Conservation (phyloP, 2,113 vertebrate species). For the Cyphomyrus discorhynchus region DNA sequence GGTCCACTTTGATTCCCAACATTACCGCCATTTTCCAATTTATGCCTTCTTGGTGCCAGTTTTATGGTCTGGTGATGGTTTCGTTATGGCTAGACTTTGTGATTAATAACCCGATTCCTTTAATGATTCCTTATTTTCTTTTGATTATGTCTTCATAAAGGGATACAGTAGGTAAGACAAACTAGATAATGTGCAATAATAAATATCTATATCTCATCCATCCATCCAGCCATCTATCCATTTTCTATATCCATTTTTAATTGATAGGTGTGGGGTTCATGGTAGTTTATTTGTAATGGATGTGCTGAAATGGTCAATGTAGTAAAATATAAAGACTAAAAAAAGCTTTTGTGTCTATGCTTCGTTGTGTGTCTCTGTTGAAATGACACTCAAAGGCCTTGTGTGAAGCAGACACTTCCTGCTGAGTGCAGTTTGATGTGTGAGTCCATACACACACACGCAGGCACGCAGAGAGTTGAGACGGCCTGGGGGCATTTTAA, state of each 20-base stretch:
- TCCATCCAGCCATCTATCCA: not conserved
- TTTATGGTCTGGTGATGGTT: not conserved
- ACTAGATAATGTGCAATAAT: not conserved
- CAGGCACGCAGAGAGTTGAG: slow-evolving; percentile 32
- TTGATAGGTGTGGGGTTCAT: not conserved
- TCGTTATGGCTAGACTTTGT: slow-evolving; percentile 2
- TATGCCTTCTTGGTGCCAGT: not conserved
- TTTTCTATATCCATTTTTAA: not conserved
- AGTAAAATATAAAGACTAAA: not conserved
- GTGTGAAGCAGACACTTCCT: slow-evolving; percentile 7
- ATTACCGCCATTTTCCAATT: not conserved
- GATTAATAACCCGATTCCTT: not conserved
- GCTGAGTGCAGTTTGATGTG: slow-evolving; percentile 17
- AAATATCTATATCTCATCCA: not conserved
- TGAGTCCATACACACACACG: not conserved
- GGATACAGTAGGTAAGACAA: not conserved
- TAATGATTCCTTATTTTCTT: not conserved
- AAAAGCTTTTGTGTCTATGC: not conserved
- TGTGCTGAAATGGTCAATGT: not conserved
- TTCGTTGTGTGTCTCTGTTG: not conserved
- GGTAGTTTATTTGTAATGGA: not conserved
- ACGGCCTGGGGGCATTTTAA: slow-evolving; percentile 41
- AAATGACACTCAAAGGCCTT: not conserved
- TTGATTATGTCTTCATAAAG: not conserved
- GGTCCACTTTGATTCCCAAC: not conserved